Evolutionary conservation across 35 echinoderm and acorn worm genomes (phyloP).

Genomic region (Stichopus chloronotus): DNA sequence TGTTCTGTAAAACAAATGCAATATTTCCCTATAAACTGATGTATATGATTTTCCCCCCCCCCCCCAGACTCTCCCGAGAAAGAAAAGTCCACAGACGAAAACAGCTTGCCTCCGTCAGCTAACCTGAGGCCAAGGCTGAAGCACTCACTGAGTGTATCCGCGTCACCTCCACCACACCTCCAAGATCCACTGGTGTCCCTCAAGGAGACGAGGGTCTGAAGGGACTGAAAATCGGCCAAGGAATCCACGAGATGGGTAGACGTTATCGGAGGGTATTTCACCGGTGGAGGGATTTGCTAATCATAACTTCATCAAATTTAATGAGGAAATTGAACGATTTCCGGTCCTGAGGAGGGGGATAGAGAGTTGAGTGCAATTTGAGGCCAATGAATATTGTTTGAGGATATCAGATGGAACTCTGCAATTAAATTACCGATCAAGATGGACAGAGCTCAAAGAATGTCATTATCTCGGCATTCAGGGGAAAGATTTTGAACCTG

Average conservation of each 20-base stretch:
- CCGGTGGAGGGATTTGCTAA: neutral
- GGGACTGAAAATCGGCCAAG: neutral
- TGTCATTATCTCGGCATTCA: too few relatives aligned
- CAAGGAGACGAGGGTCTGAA: conserved; percentile 56
- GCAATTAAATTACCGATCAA: too few relatives aligned
- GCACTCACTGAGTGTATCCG: conserved; percentile 56
- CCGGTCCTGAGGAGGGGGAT: neutral
- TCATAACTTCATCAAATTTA: neutral
- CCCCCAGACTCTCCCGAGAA: conserved; percentile 33
- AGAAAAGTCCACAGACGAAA: conserved; percentile 26
- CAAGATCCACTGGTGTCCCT: conserved; percentile 55
- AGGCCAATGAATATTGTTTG: too few relatives aligned
- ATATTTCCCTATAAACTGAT: too few relatives aligned
- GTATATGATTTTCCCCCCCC: neutral
- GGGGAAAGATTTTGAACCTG: too few relatives aligned
- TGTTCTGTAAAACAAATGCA: too few relatives aligned
- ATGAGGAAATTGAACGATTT: neutral
- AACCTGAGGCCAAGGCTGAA: conserved; percentile 52
- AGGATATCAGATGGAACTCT: too few relatives aligned
- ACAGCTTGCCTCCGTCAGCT: conserved; percentile 51
- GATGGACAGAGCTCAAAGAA: too few relatives aligned
- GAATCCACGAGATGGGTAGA: too few relatives aligned
- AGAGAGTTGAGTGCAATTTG: too few relatives aligned
- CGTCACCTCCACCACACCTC: conserved; percentile 54
- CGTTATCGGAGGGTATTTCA: neutral